phyloP scores from a whole-genome alignment of 2,888 invertebrate species.

The Blera fallax region DNA sequence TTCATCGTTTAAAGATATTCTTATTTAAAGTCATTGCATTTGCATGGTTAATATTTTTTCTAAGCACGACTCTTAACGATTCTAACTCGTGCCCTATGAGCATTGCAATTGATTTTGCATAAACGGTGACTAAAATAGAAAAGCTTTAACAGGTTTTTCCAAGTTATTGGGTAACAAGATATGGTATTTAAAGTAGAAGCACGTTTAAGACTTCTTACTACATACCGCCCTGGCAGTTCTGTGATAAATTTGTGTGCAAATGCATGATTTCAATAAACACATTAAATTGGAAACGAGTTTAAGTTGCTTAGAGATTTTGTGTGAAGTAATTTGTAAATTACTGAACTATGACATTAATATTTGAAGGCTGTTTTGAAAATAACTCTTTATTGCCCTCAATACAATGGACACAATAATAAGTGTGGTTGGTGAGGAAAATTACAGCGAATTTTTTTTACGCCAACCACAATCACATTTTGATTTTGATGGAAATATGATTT shows the following conservation, averaged over 20 bases:
- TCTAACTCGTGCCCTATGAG: not conserved
- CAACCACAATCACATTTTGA: not conserved
- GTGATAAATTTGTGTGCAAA: not conserved
- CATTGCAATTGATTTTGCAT: not conserved
- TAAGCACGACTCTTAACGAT: not conserved
- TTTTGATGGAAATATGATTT: not conserved
- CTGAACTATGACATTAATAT: conserved; percentile 15
- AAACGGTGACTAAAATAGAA: not conserved
- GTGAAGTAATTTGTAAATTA: not conserved
- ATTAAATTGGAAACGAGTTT: not conserved
- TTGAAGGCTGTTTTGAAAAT: not conserved
- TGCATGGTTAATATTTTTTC: not conserved
- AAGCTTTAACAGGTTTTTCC: conserved; percentile 2
- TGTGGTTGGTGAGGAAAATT: not conserved
- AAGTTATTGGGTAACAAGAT: not conserved
- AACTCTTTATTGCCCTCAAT: not conserved
- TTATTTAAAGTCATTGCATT: not conserved
- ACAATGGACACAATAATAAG: not conserved
- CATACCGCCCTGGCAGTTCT: not conserved
- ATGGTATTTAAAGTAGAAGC: not conserved
- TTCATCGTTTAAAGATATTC: not conserved
- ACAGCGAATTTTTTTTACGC: not conserved
- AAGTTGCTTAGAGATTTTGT: not conserved
- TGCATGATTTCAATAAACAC: not conserved
- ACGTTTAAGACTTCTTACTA: not conserved